Evolutionary conservation across 2,113 vertebrate species (phyloP).

Genomic region (Chunga burmeisteri): DNA sequence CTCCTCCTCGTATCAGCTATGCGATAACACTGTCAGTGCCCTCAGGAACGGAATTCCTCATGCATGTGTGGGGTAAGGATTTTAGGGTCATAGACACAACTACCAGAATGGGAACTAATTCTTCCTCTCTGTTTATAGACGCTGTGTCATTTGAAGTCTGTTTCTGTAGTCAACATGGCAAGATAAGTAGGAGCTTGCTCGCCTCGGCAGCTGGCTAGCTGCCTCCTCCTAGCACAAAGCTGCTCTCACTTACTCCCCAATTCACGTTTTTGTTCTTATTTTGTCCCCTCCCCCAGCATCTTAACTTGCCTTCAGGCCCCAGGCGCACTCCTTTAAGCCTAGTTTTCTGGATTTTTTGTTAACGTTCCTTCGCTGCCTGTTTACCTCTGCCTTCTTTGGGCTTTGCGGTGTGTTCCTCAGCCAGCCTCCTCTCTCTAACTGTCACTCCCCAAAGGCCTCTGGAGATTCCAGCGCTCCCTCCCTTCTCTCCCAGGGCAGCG

Average conservation of each 20-base stretch:
- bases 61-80: not conserved
- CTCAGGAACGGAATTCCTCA: constrained; percentile 4
- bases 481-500: not conserved
- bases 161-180: constrained; percentile 16
- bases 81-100: constrained; percentile 18
- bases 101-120: not conserved
- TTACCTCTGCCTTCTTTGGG: not conserved
- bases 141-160: not conserved
- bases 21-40: not conserved
- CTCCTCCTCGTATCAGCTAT: not conserved
- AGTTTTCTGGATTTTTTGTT: not conserved
- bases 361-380: not conserved
- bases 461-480: not conserved
- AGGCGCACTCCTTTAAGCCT: not conserved
- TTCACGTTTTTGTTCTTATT: not conserved
- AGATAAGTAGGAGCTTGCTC: constrained; percentile 22
- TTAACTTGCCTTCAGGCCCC: not conserved
- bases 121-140: constrained; percentile 20
- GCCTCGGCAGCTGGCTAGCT: not conserved
- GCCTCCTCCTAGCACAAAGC: not conserved
- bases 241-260: not conserved
- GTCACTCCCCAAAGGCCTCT: not conserved
- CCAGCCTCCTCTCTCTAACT: not conserved
- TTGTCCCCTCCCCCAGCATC: not conserved
- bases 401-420: not conserved